phyloP scores from a whole-genome alignment of 2,888 invertebrate genomes.

The Campoplex nolae region DNA sequence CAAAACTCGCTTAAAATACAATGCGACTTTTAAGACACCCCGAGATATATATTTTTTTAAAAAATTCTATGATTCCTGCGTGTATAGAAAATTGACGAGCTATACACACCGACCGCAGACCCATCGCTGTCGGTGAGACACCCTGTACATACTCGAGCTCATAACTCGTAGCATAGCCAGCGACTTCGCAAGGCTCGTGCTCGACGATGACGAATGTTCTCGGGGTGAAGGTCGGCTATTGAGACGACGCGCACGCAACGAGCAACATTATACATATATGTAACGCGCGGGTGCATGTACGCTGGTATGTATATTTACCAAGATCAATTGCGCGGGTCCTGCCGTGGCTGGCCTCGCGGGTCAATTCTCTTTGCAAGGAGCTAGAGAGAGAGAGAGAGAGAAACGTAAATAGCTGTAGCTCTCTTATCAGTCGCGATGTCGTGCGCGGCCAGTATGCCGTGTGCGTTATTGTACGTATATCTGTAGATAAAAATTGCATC shows the following conservation, averaged over 20 bases:
- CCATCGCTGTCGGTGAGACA: neutral
- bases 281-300: slow-evolving; percentile 26
- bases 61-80: no score
- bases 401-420: neutral
- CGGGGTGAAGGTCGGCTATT: slow-evolving; percentile 80
- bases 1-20: neutral
- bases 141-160: neutral
- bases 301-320: slow-evolving; percentile 11
- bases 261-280: slow-evolving; percentile 11
- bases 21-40: neutral
- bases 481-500: slow-evolving; percentile 8
- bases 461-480: neutral
- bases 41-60: no score
- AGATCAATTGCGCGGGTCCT: slow-evolving; percentile 55
- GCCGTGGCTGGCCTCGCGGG: slow-evolving; percentile 47
- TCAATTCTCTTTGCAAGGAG: slow-evolving; percentile 43
- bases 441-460: slow-evolving; percentile 1
- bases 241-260: slow-evolving; percentile 67
- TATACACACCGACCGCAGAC: no score
- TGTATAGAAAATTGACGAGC: no score
- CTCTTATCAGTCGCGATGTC: slow-evolving; percentile 48
- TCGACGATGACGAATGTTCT: slow-evolving; percentile 65
- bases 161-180: neutral
- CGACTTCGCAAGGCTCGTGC: slow-evolving; percentile 34
- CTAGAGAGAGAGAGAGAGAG: slow-evolving; percentile 11